Percentiles rank a stretch among this genome's conserved stretches.
Conservation (phyloP, 2,888 invertebrate genomes). For the Leucania comma region DNA sequence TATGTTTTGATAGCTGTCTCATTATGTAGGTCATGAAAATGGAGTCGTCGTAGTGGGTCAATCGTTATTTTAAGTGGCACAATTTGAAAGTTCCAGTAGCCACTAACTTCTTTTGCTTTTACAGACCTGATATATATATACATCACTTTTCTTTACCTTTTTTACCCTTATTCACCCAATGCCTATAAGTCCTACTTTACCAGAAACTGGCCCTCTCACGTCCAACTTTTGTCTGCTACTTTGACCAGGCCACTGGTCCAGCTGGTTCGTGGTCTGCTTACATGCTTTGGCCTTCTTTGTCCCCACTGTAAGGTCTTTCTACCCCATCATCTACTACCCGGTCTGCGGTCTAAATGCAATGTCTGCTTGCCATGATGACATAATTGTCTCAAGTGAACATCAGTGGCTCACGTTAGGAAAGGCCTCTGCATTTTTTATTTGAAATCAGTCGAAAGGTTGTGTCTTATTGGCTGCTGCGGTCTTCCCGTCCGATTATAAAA, state of each 20-base stretch:
- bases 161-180: neutral
- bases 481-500: too few species aligned
- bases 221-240: neutral
- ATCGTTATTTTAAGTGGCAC: neutral
- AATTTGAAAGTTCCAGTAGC: neutral
- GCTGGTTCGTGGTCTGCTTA: neutral
- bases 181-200: neutral
- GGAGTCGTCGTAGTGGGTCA: neutral
- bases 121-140: neutral
- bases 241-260: neutral
- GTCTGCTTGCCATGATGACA: too few species aligned
- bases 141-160: neutral
- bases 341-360: too few species aligned
- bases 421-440: too few species aligned
- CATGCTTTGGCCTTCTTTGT: too few species aligned
- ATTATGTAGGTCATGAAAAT: conserved; percentile 2
- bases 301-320: neutral
- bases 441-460: too few species aligned
- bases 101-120: neutral
- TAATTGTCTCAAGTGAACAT: too few species aligned
- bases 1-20: neutral
- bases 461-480: too few species aligned
- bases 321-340: neutral
- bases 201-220: neutral
- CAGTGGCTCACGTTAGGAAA: too few species aligned